These are phyloP conservation scores for Anastrepha ludens DNA, from an alignment of 1,140 invertebrate genomes.

Conservation along the genomic window DNA sequence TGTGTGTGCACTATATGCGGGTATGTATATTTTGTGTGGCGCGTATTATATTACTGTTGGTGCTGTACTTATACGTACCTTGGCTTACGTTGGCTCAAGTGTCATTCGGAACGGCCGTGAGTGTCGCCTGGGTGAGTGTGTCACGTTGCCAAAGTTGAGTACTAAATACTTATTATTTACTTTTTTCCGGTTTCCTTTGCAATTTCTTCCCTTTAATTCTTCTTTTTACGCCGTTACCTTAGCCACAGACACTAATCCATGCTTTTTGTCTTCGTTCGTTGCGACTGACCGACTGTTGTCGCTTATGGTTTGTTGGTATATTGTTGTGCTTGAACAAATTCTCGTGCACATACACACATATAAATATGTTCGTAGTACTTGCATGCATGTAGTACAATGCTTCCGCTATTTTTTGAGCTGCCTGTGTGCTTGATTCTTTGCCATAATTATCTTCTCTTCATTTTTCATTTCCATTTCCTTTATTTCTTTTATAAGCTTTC, in stretches of 20 bases:
- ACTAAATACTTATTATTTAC: constrained; percentile 36
- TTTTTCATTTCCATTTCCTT: constrained; percentile 6
- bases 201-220: neutral
- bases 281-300: constrained; percentile 3
- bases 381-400: constrained; percentile 1
- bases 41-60: constrained; percentile 6
- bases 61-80: neutral
- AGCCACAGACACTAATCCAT: neutral
- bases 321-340: neutral
- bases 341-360: neutral
- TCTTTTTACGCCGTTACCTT: neutral
- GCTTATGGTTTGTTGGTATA: neutral
- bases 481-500: neutral
- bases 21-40: neutral
- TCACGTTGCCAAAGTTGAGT: constrained; percentile 42
- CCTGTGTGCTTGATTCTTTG: neutral
- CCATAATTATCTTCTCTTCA: neutral
- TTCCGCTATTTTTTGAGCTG: neutral
- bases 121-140: constrained; percentile 28
- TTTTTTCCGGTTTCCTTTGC: constrained; percentile 26
- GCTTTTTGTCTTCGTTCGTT: neutral
- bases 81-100: constrained; percentile 6
- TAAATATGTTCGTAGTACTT: neutral
- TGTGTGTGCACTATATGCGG: neutral
- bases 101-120: constrained; percentile 2